Base-by-base conservation (phyloP, 2,888 invertebrate genomes). In the Catocala sponsa region DNA sequence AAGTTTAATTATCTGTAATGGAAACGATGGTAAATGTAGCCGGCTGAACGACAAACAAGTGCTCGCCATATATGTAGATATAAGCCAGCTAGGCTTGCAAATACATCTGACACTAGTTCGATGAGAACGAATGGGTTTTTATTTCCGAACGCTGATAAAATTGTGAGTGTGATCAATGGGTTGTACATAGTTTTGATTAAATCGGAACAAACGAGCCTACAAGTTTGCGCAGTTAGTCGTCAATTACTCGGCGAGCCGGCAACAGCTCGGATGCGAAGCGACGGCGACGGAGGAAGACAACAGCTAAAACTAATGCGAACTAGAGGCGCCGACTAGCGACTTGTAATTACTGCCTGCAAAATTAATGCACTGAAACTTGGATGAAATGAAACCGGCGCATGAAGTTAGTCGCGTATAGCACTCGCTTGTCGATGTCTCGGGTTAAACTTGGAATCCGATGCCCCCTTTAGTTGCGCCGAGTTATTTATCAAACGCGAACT, bases 271-370 rank as follows among this genome's bases (percentile, higher is more conserved):
- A 85, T 87, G 84, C 82, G 82, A 83, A 76, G 76, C 83, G 25
- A 25, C 25, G 25, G 25, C 25, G 84, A 85, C 80, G 79, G 76
- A 76, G 78, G 85, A 85, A 90, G 87, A 89, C 89, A 89, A 87
- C 88, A 84, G 86, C 86, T 88, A 86, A 86, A 91, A 92, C 90
- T 93, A 91, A 93, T 89, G 89, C 85, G 86, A 90, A 91, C 87
- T 88, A 83, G 86, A 87, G 85, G 86, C 87, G 91, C 84, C 90
- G 88, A 88, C 89, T 89, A 85, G 88, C 83, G 89, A 91, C 91
- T 91, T 90, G 91, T 93, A 93, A 93, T 94, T 93, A 93, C 92
- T 86, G 89, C 88, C 82, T 92, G 91, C 91, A 93, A 92, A 92
- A 93, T 92, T 92, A 94, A 93, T 93, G 92, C 91, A 91, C 88